Conservation (phyloP, 2,113 vertebrate species). For the Pionites leucogaster region DNA sequence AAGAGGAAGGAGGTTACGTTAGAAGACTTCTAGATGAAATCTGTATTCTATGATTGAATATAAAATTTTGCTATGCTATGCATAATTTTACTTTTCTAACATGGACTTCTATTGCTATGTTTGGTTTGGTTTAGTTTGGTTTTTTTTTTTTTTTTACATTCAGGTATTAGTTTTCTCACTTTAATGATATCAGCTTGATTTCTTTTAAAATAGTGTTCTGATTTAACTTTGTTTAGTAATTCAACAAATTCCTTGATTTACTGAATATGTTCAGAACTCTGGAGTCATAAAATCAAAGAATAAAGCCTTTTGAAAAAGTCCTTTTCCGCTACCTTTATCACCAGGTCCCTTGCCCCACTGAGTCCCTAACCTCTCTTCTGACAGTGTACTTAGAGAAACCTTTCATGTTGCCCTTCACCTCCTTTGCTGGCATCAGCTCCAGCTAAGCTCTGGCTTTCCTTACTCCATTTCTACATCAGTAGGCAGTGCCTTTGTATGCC, state of each 20-base stretch:
- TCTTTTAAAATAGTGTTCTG: neutral
- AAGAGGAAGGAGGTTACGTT: neutral
- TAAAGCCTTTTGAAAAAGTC: neutral
- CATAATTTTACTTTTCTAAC: neutral
- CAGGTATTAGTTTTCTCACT: neutral
- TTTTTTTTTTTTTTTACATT: neutral
- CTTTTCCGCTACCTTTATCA: neutral
- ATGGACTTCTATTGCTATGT: neutral
- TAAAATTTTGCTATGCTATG: neutral
- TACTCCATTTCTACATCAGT: neutral
- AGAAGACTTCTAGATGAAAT: neutral
- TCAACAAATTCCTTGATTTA: neutral
- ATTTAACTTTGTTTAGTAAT: neutral
- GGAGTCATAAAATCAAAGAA: neutral
- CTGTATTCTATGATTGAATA: neutral
- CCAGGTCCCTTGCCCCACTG: neutral
- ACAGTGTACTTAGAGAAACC: neutral
- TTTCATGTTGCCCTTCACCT: neutral
- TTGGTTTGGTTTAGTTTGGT: neutral
- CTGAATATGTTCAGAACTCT: neutral
- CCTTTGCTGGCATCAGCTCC: neutral
- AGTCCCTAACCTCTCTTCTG: neutral
- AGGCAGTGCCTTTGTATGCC: neutral
- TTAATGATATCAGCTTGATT: neutral
- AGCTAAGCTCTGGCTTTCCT: neutral